Conservation (phyloP, 2,888 invertebrate species). For the Neocrepidodera transversa region DNA sequence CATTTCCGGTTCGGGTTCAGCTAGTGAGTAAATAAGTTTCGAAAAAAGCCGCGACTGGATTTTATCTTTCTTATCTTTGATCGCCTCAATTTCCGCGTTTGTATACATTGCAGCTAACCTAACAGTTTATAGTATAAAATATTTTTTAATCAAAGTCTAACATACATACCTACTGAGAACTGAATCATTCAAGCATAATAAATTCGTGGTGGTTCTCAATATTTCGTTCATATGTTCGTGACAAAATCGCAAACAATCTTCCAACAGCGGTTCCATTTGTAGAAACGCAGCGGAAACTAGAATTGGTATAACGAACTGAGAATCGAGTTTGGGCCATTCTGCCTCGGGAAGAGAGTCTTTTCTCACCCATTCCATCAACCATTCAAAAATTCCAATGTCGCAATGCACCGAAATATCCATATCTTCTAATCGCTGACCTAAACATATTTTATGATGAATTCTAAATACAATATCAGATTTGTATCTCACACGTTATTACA, state of each 20-base stretch:
- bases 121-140: slow-evolving; percentile 31
- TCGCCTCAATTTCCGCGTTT: slow-evolving; percentile 83
- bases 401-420: slow-evolving; percentile 95
- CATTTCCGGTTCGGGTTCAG: slow-evolving; percentile 77
- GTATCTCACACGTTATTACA: too few species aligned
- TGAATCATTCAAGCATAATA: slow-evolving; percentile 87
- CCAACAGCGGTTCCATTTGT: slow-evolving; percentile 89
- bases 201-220: slow-evolving; percentile 82
- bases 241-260: slow-evolving; percentile 86
- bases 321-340: slow-evolving; percentile 76
- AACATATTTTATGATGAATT: too few species aligned
- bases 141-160: not conserved
- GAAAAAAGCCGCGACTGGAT: slow-evolving; percentile 84
- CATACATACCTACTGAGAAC: slow-evolving; percentile 65
- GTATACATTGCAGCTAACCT: slow-evolving; percentile 88
- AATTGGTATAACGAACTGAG: slow-evolving; percentile 88
- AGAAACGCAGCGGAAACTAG: slow-evolving; percentile 94
- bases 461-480: too few species aligned
- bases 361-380: slow-evolving; percentile 97
- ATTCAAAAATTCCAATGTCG: slow-evolving; percentile 94
- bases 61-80: slow-evolving; percentile 88
- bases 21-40: slow-evolving; percentile 80
- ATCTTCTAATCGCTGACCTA: slow-evolving; percentile 53
- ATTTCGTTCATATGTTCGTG: slow-evolving; percentile 88
- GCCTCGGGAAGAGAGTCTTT: slow-evolving; percentile 71